A percentile compares a stretch with the other conserved stretches of the same genome.
These are phyloP conservation scores for Coracopsis vasa DNA, from an alignment of 2,113 vertebrate genomes.

Conservation along the genomic window DNA sequence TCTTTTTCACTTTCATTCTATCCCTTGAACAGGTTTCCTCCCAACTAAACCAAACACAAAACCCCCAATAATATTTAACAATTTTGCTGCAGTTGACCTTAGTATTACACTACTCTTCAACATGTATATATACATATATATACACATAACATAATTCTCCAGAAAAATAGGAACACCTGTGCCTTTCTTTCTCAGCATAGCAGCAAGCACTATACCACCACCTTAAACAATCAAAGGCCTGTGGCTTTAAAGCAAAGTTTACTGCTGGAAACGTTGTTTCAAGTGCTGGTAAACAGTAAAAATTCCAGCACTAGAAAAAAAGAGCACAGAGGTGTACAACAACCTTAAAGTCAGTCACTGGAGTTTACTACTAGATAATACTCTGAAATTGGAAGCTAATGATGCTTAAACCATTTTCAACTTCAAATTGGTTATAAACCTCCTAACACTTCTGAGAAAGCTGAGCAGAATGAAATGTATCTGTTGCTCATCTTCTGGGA, in stretches of 20 bases:
- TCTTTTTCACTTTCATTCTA: background rate
- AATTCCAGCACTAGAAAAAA: background rate
- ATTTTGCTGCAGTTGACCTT: background rate
- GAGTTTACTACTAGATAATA: background rate
- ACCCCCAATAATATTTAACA: background rate
- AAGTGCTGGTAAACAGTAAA: background rate
- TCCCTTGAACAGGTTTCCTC: background rate
- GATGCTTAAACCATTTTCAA: background rate
- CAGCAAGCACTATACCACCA: background rate
- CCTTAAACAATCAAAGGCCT: background rate
- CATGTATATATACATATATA: too few species aligned
- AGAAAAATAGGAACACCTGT: background rate
- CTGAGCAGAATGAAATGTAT: background rate
- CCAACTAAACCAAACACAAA: background rate
- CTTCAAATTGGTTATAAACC: background rate
- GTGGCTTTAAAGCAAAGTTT: background rate
- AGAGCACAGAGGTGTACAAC: background rate
- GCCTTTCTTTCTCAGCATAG: background rate
- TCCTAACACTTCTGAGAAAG: background rate
- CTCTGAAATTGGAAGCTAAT: background rate
- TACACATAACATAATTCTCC: background rate
- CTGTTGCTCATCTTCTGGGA: background rate
- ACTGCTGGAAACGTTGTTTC: background rate
- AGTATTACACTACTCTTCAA: background rate
- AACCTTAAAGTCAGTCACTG: background rate